These are phyloP conservation scores for Eonycteris spelaea DNA, from an alignment of 2,113 vertebrate species.

Conservation along the genomic window DNA sequence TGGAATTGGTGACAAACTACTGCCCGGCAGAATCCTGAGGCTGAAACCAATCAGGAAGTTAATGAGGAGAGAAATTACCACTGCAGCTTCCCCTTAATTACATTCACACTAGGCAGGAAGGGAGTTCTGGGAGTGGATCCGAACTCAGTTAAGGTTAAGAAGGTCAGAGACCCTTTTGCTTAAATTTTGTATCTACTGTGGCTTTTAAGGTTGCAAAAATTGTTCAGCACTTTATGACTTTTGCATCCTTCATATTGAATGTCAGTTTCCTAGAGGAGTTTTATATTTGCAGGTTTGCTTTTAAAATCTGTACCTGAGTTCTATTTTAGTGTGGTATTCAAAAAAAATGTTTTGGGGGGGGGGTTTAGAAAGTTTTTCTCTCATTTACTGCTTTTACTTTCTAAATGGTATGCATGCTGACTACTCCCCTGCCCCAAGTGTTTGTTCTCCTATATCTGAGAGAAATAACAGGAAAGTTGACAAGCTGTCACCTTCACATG, in stretches of 20 bases:
- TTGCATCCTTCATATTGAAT: conserved; percentile 72
- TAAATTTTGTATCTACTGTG: conserved; percentile 83
- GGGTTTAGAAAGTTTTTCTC: background rate
- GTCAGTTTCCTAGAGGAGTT: background rate
- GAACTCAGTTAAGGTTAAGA: conserved; percentile 84
- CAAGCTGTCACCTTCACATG: background rate
- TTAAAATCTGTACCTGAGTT: background rate
- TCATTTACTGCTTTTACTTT: background rate
- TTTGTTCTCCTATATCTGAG: background rate
- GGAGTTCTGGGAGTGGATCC: conserved; percentile 84
- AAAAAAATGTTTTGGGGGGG: too few species aligned
- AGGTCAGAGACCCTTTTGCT: conserved; percentile 88
- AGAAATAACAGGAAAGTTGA: conserved; percentile 1
- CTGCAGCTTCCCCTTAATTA: conserved; percentile 90
- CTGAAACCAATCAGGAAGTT: conserved; percentile 99
- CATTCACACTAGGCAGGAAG: conserved; percentile 84
- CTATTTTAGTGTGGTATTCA: background rate
- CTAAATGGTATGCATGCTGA: background rate
- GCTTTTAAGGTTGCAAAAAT: conserved; percentile 81
- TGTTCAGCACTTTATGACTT: conserved; percentile 70
- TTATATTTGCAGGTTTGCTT: background rate
- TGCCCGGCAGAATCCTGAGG: conserved; percentile 89
- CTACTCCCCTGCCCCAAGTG: background rate
- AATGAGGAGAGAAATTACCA: conserved; percentile 99
- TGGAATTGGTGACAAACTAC: conserved; percentile 98